A percentile compares a stretch with the other conserved stretches of the same genome.
Evolutionary conservation across 2,797 vertebrate species (phyloP).

Genomic region (Microhierax caerulescens): DNA sequence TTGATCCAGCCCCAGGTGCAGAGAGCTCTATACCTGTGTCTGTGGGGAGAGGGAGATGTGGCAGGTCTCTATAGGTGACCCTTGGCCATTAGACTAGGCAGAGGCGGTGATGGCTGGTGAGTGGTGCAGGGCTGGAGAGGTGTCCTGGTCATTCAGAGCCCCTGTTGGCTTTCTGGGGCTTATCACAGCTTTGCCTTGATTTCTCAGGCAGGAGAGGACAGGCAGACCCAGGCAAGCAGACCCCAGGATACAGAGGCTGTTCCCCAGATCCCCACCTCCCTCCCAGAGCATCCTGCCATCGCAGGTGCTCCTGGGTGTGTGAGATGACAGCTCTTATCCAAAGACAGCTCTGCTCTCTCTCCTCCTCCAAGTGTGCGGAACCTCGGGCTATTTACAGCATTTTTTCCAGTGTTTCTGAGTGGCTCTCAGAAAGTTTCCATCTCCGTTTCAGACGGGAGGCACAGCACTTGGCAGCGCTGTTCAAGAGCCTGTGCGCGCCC

Average conservation of each 20-base stretch:
- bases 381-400: background rate
- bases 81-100: background rate
- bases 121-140: background rate
- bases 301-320: fast-evolving
- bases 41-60: background rate
- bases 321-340: background rate
- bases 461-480: background rate
- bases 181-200: background rate
- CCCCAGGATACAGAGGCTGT: background rate
- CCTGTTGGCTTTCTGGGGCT: background rate
- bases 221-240: background rate
- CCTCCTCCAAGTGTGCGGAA: background rate
- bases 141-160: background rate
- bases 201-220: background rate
- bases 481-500: fast-evolving
- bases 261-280: background rate
- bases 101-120: background rate
- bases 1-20: background rate
- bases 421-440: background rate
- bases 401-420: background rate
- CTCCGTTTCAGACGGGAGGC: background rate
- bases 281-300: background rate
- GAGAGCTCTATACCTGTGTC: background rate
- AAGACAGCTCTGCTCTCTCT: background rate
- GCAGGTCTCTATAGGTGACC: fast-evolving